Conservation (phyloP, 2,888 invertebrate species). For the Litoditis marina region DNA sequence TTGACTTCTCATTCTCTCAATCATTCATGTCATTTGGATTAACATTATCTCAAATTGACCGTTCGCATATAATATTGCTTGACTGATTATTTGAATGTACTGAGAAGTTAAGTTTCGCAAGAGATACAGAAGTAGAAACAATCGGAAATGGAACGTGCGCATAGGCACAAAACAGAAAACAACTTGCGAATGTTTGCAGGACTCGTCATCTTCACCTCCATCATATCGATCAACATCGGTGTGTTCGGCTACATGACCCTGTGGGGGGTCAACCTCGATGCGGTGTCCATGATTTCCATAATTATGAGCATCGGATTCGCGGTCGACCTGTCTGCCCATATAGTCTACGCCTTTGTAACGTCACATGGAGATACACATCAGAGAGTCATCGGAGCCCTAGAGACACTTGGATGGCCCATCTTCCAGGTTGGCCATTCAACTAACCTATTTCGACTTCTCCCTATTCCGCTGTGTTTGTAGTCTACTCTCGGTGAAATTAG, state of each 20-base stretch:
- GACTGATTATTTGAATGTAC: too few species aligned
- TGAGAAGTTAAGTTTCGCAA: neutral
- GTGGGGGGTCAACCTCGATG: constrained; percentile 79
- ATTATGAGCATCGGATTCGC: constrained; percentile 97
- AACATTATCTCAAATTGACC: too few species aligned
- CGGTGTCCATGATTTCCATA: constrained; percentile 89
- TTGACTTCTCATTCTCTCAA: too few species aligned
- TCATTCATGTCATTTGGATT: too few species aligned
- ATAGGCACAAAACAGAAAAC: neutral
- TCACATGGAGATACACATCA: constrained; percentile 77
- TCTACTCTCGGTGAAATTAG: too few species aligned
- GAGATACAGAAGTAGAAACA: constrained; percentile 64
- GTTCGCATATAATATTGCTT: too few species aligned
- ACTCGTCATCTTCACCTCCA: constrained; percentile 88
- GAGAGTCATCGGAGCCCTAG: constrained; percentile 79
- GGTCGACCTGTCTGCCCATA: constrained; percentile 84
- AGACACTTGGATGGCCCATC: constrained; percentile 83
- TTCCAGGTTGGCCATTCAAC: too few species aligned
- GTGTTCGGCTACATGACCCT: constrained; percentile 93
- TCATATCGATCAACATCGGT: constrained; percentile 86
- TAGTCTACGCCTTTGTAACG: constrained; percentile 90
- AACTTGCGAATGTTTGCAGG: constrained; percentile 70
- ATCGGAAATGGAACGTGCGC: constrained; percentile 62
- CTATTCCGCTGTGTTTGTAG: too few species aligned
- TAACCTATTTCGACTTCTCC: too few species aligned